A percentile compares a stretch with the other conserved stretches of the same genome.
Evolutionary conservation across 2,113 vertebrate species (phyloP).

Genomic region (Glaucidium brasilianum): DNA sequence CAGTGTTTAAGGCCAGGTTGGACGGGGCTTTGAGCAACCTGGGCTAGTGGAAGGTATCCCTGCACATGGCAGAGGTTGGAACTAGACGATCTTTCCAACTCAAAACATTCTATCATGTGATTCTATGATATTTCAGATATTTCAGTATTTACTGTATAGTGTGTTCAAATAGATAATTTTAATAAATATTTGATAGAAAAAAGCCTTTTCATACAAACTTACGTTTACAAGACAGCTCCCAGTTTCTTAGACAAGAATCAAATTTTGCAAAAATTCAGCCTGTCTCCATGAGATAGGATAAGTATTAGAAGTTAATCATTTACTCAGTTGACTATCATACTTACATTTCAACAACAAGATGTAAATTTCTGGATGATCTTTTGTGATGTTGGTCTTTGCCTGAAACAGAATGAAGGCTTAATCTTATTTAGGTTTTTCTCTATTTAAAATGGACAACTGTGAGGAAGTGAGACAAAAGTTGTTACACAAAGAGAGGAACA

Average conservation of each 20-base stretch:
- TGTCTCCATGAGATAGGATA: background rate
- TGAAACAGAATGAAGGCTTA: background rate
- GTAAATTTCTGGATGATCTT: background rate
- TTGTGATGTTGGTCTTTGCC: background rate
- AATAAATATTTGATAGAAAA: background rate
- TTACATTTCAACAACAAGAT: rapidly evolving
- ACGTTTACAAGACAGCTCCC: background rate
- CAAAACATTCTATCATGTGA: too few species aligned
- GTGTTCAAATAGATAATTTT: background rate
- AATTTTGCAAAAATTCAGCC: background rate
- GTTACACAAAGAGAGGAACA: background rate
- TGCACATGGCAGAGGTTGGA: too few species aligned
- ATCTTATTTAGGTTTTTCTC: too few species aligned
- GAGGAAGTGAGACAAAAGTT: background rate
- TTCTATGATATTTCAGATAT: background rate
- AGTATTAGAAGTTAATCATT: background rate
- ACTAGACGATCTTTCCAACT: too few species aligned
- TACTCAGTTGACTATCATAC: background rate
- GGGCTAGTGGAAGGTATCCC: too few species aligned
- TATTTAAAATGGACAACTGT: background rate
- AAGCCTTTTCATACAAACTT: background rate
- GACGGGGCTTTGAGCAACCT: too few species aligned
- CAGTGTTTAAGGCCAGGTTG: too few species aligned
- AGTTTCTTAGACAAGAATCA: background rate
- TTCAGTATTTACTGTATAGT: background rate